Conservation (phyloP, 1,140 invertebrate genomes). For the Scaptomyza pallida region DNA sequence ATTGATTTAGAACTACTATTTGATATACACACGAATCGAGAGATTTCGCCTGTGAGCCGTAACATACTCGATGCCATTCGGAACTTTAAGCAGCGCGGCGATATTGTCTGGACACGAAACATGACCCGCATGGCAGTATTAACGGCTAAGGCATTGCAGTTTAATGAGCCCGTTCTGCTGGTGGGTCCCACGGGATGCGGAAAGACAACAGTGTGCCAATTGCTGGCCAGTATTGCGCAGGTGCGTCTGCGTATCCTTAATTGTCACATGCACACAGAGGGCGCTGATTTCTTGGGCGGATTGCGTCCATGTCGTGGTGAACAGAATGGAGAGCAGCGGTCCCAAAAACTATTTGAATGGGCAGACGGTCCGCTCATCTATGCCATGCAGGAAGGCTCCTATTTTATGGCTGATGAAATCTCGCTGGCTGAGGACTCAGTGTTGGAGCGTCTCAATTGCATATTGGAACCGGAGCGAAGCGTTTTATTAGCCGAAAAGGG, state of each 20-base stretch:
- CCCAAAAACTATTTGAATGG: slow-evolving; percentile 95
- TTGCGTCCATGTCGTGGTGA: slow-evolving; percentile 93
- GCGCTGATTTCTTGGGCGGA: slow-evolving; percentile 98
- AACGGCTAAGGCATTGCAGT: slow-evolving; percentile 94
- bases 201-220: slow-evolving; percentile 98
- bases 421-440: slow-evolving; percentile 99
- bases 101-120: slow-evolving; percentile 97
- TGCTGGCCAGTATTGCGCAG: slow-evolving; percentile 89
- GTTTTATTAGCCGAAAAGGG: slow-evolving; percentile 96
- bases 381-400: slow-evolving; percentile 93
- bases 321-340: slow-evolving; percentile 79
- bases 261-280: slow-evolving; percentile 99
- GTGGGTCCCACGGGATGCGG: slow-evolving; percentile 99
- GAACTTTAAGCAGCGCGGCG: slow-evolving; percentile 87
- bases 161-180: slow-evolving; percentile 96
- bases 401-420: slow-evolving; percentile 99
- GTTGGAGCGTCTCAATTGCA: slow-evolving; percentile 97
- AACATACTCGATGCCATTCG: slow-evolving; percentile 89
- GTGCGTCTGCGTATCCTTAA: slow-evolving; percentile 93
- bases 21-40: slow-evolving; percentile 85
- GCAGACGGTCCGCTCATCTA: slow-evolving; percentile 97
- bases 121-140: slow-evolving; percentile 97
- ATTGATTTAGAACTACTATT: slow-evolving; percentile 92
- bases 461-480: slow-evolving; percentile 96
- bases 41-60: slow-evolving; percentile 91